Evolutionary conservation across 2,888 invertebrate genomes (phyloP).

Genomic region (Theretra japonica): DNA sequence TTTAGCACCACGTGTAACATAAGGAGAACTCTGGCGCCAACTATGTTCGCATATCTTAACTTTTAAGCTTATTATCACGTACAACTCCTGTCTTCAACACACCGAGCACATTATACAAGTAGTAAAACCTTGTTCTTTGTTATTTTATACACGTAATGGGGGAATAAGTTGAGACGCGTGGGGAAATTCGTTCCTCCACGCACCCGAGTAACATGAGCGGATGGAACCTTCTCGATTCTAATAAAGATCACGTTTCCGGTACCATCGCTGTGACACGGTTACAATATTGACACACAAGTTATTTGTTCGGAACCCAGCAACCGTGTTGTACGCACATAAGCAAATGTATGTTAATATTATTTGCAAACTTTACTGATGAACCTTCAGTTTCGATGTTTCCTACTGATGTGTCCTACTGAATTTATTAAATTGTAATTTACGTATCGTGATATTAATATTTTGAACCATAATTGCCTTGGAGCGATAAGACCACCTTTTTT

Average conservation of each 20-base stretch:
- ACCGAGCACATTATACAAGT: not conserved
- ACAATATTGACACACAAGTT: slow-evolving; percentile 43
- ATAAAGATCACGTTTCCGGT: slow-evolving; percentile 52
- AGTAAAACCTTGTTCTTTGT: not conserved
- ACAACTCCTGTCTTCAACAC: not conserved
- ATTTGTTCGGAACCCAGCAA: slow-evolving; percentile 29
- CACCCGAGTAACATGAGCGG: slow-evolving; percentile 20
- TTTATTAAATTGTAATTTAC: too few relatives aligned
- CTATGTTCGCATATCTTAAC: not conserved
- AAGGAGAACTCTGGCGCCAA: not conserved
- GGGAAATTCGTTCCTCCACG: not conserved
- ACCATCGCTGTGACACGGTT: slow-evolving; percentile 31
- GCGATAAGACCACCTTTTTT: too few relatives aligned
- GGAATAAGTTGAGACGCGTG: not conserved
- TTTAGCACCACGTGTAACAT: not conserved
- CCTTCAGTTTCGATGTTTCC: too few relatives aligned
- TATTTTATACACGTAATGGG: slow-evolving; percentile 15
- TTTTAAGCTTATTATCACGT: slow-evolving; percentile 1
- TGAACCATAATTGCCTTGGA: too few relatives aligned
- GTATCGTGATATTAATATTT: too few relatives aligned
- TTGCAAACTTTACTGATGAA: too few relatives aligned
- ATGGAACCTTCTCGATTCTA: slow-evolving; percentile 43
- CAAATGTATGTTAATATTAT: too few relatives aligned
- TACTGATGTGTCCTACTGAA: not conserved
- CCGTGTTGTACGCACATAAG: not conserved